Conservation (phyloP, 2,113 vertebrate species). For the Pongo pygmaeus region DNA sequence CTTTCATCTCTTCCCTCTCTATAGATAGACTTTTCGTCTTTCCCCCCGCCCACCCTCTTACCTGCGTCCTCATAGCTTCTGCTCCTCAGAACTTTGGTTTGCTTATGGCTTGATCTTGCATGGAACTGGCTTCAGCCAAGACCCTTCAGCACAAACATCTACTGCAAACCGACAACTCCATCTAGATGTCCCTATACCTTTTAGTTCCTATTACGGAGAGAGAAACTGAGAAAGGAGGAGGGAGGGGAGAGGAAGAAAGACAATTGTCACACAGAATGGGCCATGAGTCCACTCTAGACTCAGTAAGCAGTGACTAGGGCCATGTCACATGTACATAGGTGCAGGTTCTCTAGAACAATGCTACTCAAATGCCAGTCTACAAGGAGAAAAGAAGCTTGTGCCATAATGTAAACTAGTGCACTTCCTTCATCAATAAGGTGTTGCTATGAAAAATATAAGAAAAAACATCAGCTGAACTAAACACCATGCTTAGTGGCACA, state of each 20-base stretch:
- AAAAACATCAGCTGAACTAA: not conserved
- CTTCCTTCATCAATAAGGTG: not conserved
- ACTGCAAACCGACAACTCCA: not conserved
- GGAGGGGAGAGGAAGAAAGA: not conserved
- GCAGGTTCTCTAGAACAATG: not conserved
- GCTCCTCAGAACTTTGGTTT: not conserved
- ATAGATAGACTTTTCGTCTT: not conserved
- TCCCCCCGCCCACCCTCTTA: not conserved
- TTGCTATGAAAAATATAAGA: not conserved
- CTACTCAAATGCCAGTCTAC: not conserved
- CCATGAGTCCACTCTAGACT: not conserved
- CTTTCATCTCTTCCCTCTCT: not conserved
- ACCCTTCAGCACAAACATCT: not conserved
- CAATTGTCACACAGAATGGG: rapidly evolving
- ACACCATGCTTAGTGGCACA: not conserved
- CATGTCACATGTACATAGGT: rapidly evolving
- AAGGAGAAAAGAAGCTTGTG: not conserved
- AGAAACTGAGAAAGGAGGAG: not conserved
- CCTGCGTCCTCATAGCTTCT: not conserved
- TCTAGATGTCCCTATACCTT: not conserved
- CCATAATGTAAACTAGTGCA: not conserved
- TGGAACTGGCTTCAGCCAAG: not conserved
- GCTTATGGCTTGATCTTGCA: not conserved
- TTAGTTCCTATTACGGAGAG: not conserved
- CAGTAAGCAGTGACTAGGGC: not conserved